Evolutionary conservation across 2,113 vertebrate species (phyloP).

Genomic region (Gnathonemus echidnorhynchus): DNA sequence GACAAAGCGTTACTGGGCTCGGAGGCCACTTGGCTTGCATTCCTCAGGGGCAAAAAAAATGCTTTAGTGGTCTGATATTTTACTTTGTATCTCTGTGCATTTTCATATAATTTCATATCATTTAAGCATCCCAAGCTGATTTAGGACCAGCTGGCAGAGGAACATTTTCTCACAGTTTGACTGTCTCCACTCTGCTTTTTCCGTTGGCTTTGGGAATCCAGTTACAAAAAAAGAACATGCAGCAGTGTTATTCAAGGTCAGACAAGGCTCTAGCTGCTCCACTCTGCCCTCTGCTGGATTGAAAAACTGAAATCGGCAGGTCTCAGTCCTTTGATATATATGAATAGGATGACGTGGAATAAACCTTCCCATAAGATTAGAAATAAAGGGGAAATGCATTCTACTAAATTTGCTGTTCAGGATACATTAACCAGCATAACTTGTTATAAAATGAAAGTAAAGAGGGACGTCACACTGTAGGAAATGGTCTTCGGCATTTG

Average conservation of each 20-base stretch:
- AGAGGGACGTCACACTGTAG: background rate
- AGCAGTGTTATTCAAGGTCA: background rate
- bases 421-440: background rate
- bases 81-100: background rate
- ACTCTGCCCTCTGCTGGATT: constrained; percentile 3
- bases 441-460: background rate
- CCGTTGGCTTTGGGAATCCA: background rate
- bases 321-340: background rate
- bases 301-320: background rate
- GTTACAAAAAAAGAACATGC: background rate
- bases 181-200: background rate
- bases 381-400: background rate
- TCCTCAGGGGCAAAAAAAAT: background rate
- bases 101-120: background rate
- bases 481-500: background rate
- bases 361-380: background rate
- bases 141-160: background rate
- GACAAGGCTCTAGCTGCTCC: background rate
- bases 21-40: too few relatives aligned
- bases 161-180: background rate
- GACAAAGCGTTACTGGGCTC: background rate
- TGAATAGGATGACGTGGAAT: background rate
- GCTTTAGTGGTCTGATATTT: background rate
- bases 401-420: too few relatives aligned
- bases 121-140: background rate